Base-by-base conservation (phyloP, 2,888 invertebrate species). In the Dicyrtoma fusca region DNA sequence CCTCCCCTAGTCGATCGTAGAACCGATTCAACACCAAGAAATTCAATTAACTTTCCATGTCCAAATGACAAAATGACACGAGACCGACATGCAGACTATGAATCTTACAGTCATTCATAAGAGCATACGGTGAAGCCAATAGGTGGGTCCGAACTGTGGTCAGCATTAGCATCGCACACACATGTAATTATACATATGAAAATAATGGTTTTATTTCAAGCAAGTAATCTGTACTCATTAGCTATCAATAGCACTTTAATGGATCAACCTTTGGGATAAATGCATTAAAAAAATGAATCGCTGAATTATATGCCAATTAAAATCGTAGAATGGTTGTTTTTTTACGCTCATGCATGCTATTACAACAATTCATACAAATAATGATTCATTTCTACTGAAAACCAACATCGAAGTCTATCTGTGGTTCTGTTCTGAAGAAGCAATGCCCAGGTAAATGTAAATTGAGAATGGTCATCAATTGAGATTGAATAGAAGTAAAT, bases 21-120 rank as follows among this genome's bases (percentile, higher is more conserved):
- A 25, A 21, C 55, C 13, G 55, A 69, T 71, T 34, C 34, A 70
- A 63, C 73, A 74, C 53, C 72, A 57, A 71, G 73, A 73, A 75
- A 77, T 75, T 77, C 77, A 77, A 77, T 77, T 77, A 77, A 74
- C 75, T 77, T 70, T 59, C 57, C 2, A 64, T 59, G 64, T 59
- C 73, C 75, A 74, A 77, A 77, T 75, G 77, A 75, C 74, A 74
- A 69, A 71, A 66, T 74, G 74, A 75, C 77, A 77, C 73, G 75
- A 74, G 73, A 76, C 76, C 69, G 66, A 70, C 57, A 66, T n/a
- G 17, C 53, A 8, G 4, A 34, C 34, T 34, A 34, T 34, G 8
- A 34, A 34, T 34, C 34, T 34, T 34, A n/a, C n/a, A 34, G 34
- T 34, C 34, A 34, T 34, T 5, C 34, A 8, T 34, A 34, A 8